Evolutionary conservation across 2,797 vertebrate genomes (phyloP).

Genomic region (Sciurus carolinensis): DNA sequence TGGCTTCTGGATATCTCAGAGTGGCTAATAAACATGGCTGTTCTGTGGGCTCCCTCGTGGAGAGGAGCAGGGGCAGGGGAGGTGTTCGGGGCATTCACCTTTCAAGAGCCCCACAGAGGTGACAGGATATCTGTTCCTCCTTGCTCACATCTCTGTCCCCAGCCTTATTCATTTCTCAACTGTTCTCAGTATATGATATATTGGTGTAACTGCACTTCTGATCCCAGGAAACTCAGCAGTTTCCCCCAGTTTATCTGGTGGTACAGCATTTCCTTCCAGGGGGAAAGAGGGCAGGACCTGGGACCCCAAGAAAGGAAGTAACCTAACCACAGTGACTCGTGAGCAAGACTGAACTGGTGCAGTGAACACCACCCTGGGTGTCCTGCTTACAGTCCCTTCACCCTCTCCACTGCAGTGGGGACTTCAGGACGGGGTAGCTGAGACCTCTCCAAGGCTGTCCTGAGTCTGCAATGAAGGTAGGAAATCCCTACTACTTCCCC

Average conservation of each 20-base stretch:
- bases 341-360: constrained; percentile 20
- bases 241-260: constrained; percentile 65
- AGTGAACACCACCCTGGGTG: fast-evolving
- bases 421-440: not conserved
- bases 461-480: not conserved
- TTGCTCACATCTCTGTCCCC: not conserved
- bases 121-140: not conserved
- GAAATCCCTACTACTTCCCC: fast-evolving
- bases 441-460: not conserved
- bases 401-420: fast-evolving
- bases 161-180: not conserved
- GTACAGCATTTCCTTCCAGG: constrained; percentile 48
- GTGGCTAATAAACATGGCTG: not conserved
- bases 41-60: not conserved
- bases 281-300: not conserved
- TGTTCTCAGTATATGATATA: not conserved
- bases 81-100: not conserved
- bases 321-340: constrained; percentile 6
- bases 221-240: constrained; percentile 8
- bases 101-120: not conserved
- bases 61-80: not conserved
- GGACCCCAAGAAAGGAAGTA: constrained; percentile 30
- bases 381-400: not conserved
- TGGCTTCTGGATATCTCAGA: not conserved
- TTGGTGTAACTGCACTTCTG: not conserved